Base-by-base conservation (phyloP, 2,113 vertebrate species). In the Oryzias celebensis region DNA sequence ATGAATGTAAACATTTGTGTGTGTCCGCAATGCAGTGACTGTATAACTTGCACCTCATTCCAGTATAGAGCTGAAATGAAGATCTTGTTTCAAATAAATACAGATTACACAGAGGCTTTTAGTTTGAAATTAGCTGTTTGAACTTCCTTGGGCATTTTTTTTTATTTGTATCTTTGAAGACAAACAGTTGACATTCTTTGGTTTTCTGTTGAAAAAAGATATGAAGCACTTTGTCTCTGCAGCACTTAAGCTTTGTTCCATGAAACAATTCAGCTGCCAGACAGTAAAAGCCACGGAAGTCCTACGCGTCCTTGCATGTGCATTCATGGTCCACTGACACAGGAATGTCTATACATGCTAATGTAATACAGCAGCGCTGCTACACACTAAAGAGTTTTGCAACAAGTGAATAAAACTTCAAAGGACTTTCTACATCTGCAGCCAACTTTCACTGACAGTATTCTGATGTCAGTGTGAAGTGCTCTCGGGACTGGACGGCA, bases 121-220 rank as follows among this genome's bases (percentile, higher is more conserved):
- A 73, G 69, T 84, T 71, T 54, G 51, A 78, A 58, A 52, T 69
- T 81, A 81, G 49, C 73, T 77, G 73, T 70, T 66, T 28, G 63
- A 51, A 20, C 57, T 72, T 56, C 31, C 15, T 62, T 55, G 45
- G 58, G 63, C 53, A 54, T 60, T 47, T 47, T 47, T 47, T 20
- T 20, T 20, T 20, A 47, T 18, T 5, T n/a, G 6, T 61, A 44
- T 65, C 58, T 52, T 49, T 26, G 36, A 47, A 12, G 24, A 67
- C 52, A 80, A 74, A 76, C 41, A 58, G 57, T 42, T 44, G 42
- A 20, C 23, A 15, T 65, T 59, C 36, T 52, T 41, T 50, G 14
- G 49, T 52, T 70, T 62, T 31, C 59, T 49, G 20, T 54, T 53
- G 4, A 50, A 49, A 62, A 61, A 62, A 54, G 1, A 36, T 4